Percentiles rank a stretch among this genome's conserved stretches.
These are phyloP conservation scores for Xiphydria camelus DNA, from an alignment of 2,888 invertebrate genomes.

Conservation along the genomic window DNA sequence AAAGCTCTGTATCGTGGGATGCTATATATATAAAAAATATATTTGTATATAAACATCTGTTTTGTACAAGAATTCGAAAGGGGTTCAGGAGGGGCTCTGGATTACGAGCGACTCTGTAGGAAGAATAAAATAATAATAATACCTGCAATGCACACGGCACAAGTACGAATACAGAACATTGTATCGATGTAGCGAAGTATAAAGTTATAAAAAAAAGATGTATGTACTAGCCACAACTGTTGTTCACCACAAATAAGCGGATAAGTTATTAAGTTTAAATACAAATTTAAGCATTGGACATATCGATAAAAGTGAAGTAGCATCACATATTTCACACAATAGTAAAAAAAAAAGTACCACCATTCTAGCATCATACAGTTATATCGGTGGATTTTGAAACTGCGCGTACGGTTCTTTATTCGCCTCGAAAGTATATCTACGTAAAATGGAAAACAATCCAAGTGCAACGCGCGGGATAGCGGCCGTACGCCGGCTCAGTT, in stretches of 20 bases:
- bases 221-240: constrained; percentile 50
- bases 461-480: no score
- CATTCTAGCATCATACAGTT: constrained; percentile 34
- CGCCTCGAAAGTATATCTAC: background rate
- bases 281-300: constrained; percentile 45
- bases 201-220: constrained; percentile 20
- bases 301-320: constrained; percentile 48
- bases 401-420: background rate
- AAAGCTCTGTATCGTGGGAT: background rate
- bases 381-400: constrained; percentile 22
- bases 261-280: constrained; percentile 38
- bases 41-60: constrained; percentile 2
- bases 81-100: background rate
- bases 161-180: constrained; percentile 36
- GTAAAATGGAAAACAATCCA: no score
- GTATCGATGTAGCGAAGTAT: constrained; percentile 24
- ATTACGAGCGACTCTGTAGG: constrained; percentile 1
- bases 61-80: background rate
- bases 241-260: constrained; percentile 40
- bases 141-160: constrained; percentile 38
- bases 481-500: constrained; percentile 18
- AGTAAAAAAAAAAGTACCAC: constrained; percentile 20
- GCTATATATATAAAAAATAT: background rate
- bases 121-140: no score
- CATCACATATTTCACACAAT: constrained; percentile 28